Evolutionary conservation across 2,797 vertebrate species (phyloP).

Genomic region (Cryptoblepharus egeriae): DNA sequence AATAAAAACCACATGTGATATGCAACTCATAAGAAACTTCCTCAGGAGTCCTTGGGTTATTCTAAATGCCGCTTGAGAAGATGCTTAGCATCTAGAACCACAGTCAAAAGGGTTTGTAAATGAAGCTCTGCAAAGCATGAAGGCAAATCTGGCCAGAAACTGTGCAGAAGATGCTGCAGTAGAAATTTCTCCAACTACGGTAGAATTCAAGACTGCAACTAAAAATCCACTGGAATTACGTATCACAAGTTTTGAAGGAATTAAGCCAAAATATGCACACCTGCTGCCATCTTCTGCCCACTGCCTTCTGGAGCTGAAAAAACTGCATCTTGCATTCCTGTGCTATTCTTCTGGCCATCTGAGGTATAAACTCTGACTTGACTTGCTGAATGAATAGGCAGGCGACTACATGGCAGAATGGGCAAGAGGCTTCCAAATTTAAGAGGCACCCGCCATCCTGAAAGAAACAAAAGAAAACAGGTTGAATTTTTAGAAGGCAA

Average conservation of each 20-base stretch:
- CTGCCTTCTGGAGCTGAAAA: constrained; percentile 47
- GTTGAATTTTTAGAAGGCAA: neutral
- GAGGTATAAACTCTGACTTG: constrained; percentile 88
- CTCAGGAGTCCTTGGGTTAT: neutral
- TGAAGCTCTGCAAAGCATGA: neutral
- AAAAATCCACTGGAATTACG: neutral
- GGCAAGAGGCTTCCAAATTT: constrained; percentile 77
- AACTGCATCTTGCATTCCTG: constrained; percentile 60
- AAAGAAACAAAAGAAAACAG: neutral
- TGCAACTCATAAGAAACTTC: too few species aligned
- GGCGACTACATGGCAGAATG: constrained; percentile 74
- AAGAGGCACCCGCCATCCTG: constrained; percentile 85
- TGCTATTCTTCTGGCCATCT: constrained; percentile 81
- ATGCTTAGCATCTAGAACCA: neutral
- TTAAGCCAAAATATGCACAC: constrained; percentile 40
- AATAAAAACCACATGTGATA: neutral
- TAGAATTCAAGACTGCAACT: neutral
- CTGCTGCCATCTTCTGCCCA: constrained; percentile 60
- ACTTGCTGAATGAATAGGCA: constrained; percentile 75
- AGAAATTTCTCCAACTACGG: neutral
- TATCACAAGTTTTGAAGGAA: neutral
- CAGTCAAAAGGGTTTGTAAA: neutral
- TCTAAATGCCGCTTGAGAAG: neutral
- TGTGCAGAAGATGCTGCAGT: neutral
- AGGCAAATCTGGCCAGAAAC: neutral